These are phyloP conservation scores for Timema podura DNA, from an alignment of 2,888 invertebrate genomes.

Conservation along the genomic window DNA sequence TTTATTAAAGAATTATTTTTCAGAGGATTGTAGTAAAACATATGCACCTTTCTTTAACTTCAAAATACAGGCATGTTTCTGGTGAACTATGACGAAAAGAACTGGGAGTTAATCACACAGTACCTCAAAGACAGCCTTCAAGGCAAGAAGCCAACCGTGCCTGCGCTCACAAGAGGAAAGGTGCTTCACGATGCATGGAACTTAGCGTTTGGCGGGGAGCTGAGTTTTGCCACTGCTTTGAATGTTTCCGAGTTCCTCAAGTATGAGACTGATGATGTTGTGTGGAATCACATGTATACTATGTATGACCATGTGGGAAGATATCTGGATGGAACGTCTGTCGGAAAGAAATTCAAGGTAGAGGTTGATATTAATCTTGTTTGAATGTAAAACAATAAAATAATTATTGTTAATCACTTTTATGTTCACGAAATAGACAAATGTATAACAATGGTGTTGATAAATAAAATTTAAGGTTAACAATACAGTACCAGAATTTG, in stretches of 20 bases:
- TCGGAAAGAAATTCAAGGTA: slow-evolving; percentile 23
- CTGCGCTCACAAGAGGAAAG: slow-evolving; percentile 64
- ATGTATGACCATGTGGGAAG: slow-evolving; percentile 76
- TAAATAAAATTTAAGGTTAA: too few relatives aligned
- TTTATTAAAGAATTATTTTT: too few relatives aligned
- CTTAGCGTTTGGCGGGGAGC: slow-evolving; percentile 70
- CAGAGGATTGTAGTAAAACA: too few relatives aligned
- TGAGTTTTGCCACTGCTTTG: slow-evolving; percentile 69
- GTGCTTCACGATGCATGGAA: slow-evolving; percentile 75
- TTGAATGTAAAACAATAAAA: too few relatives aligned
- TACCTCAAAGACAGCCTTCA: slow-evolving; percentile 57
- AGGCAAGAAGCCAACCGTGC: slow-evolving; percentile 17
- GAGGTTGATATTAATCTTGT: too few relatives aligned
- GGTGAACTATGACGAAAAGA: slow-evolving; percentile 73
- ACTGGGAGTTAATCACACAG: slow-evolving; percentile 69
- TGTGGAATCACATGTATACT: slow-evolving; percentile 80
- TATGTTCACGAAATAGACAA: too few relatives aligned
- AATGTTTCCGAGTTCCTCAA: slow-evolving; percentile 71
- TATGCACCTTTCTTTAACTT: too few relatives aligned
- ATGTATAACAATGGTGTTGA: too few relatives aligned
- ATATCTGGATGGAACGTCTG: slow-evolving; percentile 59
- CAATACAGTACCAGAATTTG: too few relatives aligned
- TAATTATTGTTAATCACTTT: too few relatives aligned
- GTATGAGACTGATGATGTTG: slow-evolving; percentile 69
- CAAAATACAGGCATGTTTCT: slow-evolving; percentile 64